Evolutionary conservation across 2,888 invertebrate species (phyloP).

Genomic region (Busseola fusca): DNA sequence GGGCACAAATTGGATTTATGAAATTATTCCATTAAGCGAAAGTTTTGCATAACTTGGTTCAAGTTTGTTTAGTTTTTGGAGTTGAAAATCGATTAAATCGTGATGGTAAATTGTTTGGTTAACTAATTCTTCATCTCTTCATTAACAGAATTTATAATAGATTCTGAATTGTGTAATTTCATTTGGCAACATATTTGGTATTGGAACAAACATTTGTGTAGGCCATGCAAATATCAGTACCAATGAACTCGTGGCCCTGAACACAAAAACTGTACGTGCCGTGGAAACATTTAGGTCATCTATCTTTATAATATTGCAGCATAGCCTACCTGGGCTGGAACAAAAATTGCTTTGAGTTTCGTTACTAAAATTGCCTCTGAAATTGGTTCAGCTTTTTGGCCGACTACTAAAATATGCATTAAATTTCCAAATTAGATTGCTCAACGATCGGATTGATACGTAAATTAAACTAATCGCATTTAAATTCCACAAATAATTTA

Average conservation of each 20-base stretch:
- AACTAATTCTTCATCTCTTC: slow-evolving; percentile 17
- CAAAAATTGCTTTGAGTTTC: slow-evolving; percentile 11
- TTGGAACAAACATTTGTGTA: slow-evolving; percentile 36
- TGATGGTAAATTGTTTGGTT: slow-evolving; percentile 29
- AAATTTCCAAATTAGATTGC: slow-evolving; percentile 12
- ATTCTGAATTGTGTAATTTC: neutral
- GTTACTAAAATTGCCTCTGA: neutral
- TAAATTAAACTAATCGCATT: slow-evolving; percentile 30
- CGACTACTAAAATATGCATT: slow-evolving; percentile 7
- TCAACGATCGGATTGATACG: neutral
- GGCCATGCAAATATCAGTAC: slow-evolving; percentile 42
- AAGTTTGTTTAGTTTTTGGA: slow-evolving; percentile 52
- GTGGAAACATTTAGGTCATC: slow-evolving; percentile 40
- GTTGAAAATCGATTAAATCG: slow-evolving; percentile 46
- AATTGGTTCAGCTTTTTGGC: slow-evolving; percentile 8
- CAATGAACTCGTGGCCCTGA: slow-evolving; percentile 43
- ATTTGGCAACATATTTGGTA: slow-evolving; percentile 18
- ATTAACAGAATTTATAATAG: slow-evolving; percentile 13
- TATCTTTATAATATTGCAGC: slow-evolving; percentile 41
- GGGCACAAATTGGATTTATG: slow-evolving; percentile 57
- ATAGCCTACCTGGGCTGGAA: neutral
- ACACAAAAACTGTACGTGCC: slow-evolving; percentile 44
- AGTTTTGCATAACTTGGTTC: slow-evolving; percentile 51
- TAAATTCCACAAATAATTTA: slow-evolving; percentile 32
- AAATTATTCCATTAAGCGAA: slow-evolving; percentile 57